These are phyloP conservation scores for Laupala kohalensis DNA, from an alignment of 1,140 invertebrate species.

Conservation along the genomic window DNA sequence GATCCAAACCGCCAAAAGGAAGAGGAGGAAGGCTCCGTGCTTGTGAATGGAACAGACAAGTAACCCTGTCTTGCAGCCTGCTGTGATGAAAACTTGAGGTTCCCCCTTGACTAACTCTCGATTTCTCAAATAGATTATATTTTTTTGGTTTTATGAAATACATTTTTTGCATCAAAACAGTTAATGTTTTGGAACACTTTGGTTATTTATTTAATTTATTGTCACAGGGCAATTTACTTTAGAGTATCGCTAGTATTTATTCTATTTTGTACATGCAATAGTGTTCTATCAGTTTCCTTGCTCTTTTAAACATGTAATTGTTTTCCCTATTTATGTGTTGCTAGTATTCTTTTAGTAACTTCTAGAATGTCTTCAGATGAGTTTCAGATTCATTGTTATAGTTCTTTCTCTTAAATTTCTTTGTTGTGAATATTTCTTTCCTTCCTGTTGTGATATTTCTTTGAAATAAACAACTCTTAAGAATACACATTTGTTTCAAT, in stretches of 20 bases:
- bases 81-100: not conserved
- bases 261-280: not conserved
- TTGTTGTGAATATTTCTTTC: too few relatives aligned
- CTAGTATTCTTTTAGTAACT: too few relatives aligned
- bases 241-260: not conserved
- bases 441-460: too few relatives aligned
- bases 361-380: too few relatives aligned
- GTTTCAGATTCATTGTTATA: too few relatives aligned
- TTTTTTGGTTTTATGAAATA: not conserved
- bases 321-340: too few relatives aligned
- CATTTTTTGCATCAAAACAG: not conserved
- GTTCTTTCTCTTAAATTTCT: too few relatives aligned
- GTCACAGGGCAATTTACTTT: not conserved
- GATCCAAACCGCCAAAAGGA: constrained; percentile 32
- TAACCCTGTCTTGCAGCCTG: not conserved
- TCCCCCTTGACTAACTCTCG: not conserved
- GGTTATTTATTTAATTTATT: not conserved
- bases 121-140: not conserved
- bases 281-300: too few relatives aligned
- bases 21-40: constrained; percentile 14
- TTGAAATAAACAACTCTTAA: too few relatives aligned
- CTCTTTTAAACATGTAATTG: too few relatives aligned
- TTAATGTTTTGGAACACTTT: not conserved
- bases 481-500: too few relatives aligned
- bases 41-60: not conserved